These are phyloP conservation scores for Plestiodon gilberti DNA, from an alignment of 2,113 vertebrate genomes.

Conservation along the genomic window DNA sequence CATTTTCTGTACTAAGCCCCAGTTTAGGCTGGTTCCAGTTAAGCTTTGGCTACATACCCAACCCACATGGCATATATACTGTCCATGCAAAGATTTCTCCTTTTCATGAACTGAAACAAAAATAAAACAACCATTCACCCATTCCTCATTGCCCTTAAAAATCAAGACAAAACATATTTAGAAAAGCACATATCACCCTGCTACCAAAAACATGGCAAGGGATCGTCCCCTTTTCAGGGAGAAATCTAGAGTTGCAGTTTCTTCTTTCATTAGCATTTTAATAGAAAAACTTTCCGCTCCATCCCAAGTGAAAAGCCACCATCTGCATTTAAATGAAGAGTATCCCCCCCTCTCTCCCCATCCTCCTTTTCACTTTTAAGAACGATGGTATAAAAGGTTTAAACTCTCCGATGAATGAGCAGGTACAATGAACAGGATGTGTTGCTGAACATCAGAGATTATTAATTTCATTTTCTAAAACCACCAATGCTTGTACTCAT, in stretches of 20 bases:
- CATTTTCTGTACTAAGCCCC: background rate
- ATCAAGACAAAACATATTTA: slow-evolving; percentile 51
- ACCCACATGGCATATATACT: background rate
- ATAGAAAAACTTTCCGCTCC: slow-evolving; percentile 83
- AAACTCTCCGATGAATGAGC: slow-evolving; percentile 42
- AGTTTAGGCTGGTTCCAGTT: background rate
- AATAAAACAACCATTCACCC: background rate
- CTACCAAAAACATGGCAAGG: slow-evolving; percentile 48
- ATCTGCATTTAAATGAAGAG: slow-evolving; percentile 84
- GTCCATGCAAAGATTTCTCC: background rate
- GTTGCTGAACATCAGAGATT: slow-evolving; percentile 54
- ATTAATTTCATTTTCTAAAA: slow-evolving; percentile 54
- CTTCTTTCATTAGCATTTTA: slow-evolving; percentile 87
- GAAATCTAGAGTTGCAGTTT: slow-evolving; percentile 77
- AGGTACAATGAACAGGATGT: slow-evolving; percentile 27
- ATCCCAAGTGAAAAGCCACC: slow-evolving; percentile 80
- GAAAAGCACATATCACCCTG: slow-evolving; percentile 49
- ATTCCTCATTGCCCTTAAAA: background rate
- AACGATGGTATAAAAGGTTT: slow-evolving; percentile 66
- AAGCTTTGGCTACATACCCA: background rate
- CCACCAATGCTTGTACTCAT: slow-evolving; percentile 24
- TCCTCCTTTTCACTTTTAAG: slow-evolving; percentile 53
- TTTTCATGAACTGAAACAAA: background rate
- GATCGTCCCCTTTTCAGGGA: slow-evolving; percentile 62
- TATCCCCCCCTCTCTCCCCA: slow-evolving; percentile 29